Evolutionary conservation across 1,140 invertebrate genomes (phyloP).

Genomic region (Tenebrio molitor): DNA sequence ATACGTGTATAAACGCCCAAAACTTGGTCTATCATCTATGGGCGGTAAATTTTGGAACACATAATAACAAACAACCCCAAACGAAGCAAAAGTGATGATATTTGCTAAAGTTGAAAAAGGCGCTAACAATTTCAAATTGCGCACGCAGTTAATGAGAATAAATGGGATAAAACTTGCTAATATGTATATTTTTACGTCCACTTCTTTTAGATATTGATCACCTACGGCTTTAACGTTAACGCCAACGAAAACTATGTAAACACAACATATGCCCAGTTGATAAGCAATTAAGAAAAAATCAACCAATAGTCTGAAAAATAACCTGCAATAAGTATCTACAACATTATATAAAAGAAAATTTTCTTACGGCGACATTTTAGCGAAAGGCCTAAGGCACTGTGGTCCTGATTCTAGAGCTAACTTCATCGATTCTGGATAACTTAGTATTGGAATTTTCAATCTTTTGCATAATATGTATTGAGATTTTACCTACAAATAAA

Average conservation of each 20-base stretch:
- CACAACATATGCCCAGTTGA: constrained; percentile 90
- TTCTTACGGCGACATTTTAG: constrained; percentile 70
- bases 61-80: constrained; percentile 79
- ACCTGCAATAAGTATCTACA: background rate
- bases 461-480: constrained; percentile 65
- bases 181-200: constrained; percentile 70
- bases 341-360: background rate
- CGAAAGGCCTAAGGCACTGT: constrained; percentile 68
- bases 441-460: constrained; percentile 63
- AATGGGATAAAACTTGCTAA: constrained; percentile 74
- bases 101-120: constrained; percentile 84
- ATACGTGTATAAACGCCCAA: constrained; percentile 71
- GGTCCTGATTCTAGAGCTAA: constrained; percentile 74
- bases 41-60: constrained; percentile 76
- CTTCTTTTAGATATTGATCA: constrained; percentile 67
- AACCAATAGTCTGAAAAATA: constrained; percentile 70
- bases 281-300: constrained; percentile 83
- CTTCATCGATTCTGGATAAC: constrained; percentile 77
- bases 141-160: constrained; percentile 78
- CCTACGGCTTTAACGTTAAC: constrained; percentile 77
- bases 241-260: constrained; percentile 89
- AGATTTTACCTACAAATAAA: constrained; percentile 60
- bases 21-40: constrained; percentile 67
- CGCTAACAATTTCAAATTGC: constrained; percentile 81
- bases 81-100: constrained; percentile 73